These are phyloP conservation scores for Athalia rosae DNA, from an alignment of 2,888 invertebrate genomes.

Conservation along the genomic window DNA sequence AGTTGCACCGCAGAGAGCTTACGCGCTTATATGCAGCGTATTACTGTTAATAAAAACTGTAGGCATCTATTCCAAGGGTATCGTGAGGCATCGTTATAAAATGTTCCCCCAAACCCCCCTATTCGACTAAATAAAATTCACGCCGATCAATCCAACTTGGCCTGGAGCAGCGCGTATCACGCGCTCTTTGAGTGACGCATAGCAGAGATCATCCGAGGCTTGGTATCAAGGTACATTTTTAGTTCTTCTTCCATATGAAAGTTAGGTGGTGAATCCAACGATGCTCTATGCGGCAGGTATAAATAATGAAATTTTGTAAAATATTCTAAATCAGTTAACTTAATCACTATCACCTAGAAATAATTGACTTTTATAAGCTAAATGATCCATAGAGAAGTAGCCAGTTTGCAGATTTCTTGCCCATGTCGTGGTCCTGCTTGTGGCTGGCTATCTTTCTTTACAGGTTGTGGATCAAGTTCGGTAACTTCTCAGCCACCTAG, in stretches of 20 bases:
- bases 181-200: not conserved
- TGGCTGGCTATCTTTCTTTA: not conserved
- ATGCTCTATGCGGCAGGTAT: constrained; percentile 71
- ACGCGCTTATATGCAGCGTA: constrained; percentile 21
- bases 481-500: not conserved
- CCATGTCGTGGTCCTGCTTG: constrained; percentile 6
- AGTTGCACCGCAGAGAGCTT: constrained; percentile 54
- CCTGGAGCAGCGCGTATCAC: too few species aligned
- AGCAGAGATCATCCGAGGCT: not conserved
- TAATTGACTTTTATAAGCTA: constrained; percentile 10
- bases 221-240: not conserved
- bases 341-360: constrained; percentile 67
- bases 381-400: constrained; percentile 6
- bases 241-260: not conserved
- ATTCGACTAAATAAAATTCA: too few species aligned
- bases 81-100: constrained; percentile 12
- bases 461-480: not conserved
- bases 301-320: constrained; percentile 69
- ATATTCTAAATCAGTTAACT: constrained; percentile 70
- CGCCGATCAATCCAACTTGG: too few species aligned
- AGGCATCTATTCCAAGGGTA: not conserved
- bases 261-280: constrained; percentile 62
- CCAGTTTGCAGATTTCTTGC: not conserved
- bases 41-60: not conserved
- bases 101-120: not conserved